Conservation (phyloP, 2,888 invertebrate genomes). For the Fragum whitleyi region DNA sequence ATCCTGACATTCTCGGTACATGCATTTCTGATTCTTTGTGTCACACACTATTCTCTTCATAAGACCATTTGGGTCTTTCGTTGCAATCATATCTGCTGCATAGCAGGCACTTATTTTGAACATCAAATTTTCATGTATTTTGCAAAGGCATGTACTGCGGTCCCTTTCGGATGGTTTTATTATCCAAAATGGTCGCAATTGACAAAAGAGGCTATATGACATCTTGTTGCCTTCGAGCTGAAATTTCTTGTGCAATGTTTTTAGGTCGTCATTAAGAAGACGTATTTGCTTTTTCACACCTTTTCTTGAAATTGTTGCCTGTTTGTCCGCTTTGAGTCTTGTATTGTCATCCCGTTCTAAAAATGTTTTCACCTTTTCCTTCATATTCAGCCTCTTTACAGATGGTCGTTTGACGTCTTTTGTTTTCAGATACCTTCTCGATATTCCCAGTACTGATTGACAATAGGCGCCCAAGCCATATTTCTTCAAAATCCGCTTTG, state of each 20-base stretch:
- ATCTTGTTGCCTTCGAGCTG: constrained; percentile 34
- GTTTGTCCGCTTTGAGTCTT: constrained; percentile 49
- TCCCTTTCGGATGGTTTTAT: constrained; percentile 49
- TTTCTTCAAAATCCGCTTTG: not conserved
- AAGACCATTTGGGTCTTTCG: constrained; percentile 16
- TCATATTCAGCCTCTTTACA: not conserved
- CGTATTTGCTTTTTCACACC: constrained; percentile 43
- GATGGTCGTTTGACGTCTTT: too few species aligned
- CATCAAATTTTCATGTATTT: constrained; percentile 45
- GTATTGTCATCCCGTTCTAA: constrained; percentile 57
- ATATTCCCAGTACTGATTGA: too few species aligned
- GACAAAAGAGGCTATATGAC: constrained; percentile 52
- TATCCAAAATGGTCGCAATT: constrained; percentile 51
- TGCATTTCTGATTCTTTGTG: constrained; percentile 31
- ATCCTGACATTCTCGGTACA: constrained; percentile 34
- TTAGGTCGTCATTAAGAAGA: constrained; percentile 42
- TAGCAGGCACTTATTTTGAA: constrained; percentile 31
- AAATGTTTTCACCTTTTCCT: constrained; percentile 35
- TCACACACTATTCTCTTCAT: constrained; percentile 36
- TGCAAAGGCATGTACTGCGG: constrained; percentile 26
- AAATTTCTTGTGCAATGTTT: constrained; percentile 51
- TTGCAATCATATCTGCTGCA: constrained; percentile 17
- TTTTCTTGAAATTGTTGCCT: constrained; percentile 40
- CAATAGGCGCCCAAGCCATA: too few species aligned
- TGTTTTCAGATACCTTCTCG: too few species aligned